Conservation (phyloP, 2,113 vertebrate genomes). For the Cacatua alba region DNA sequence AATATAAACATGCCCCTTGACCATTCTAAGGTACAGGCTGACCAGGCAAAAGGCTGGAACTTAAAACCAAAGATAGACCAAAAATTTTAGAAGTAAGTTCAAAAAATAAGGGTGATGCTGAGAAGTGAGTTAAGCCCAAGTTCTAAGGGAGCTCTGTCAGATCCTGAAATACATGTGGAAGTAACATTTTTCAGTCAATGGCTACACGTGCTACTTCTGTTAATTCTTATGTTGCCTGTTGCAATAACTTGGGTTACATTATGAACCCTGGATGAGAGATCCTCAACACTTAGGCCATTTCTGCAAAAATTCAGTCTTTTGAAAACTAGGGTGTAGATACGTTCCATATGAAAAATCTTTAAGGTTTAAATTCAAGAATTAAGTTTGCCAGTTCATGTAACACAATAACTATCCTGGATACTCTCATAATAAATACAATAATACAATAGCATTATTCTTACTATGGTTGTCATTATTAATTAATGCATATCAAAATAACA, state of each 20-base stretch:
- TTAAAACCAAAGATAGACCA: not conserved
- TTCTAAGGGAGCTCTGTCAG: not conserved
- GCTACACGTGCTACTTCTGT: rapidly evolving
- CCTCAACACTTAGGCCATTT: not conserved
- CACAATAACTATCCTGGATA: not conserved
- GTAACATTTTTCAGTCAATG: not conserved
- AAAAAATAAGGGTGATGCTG: not conserved
- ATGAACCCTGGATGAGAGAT: not conserved
- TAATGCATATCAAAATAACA: not conserved
- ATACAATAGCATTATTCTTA: not conserved
- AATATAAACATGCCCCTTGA: not conserved
- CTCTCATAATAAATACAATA: not conserved
- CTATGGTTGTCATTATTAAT: not conserved
- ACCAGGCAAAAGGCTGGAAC: not conserved
- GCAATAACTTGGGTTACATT: not conserved
- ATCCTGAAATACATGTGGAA: not conserved
- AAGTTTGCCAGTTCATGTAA: not conserved
- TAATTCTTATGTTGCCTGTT: not conserved
- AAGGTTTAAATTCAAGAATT: not conserved
- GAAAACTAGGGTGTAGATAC: not conserved
- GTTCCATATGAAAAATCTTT: not conserved
- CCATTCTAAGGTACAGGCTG: not conserved
- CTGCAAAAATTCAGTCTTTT: not conserved
- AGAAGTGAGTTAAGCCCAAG: not conserved
- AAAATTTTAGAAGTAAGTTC: not conserved